Percentiles rank a stretch among this genome's conserved stretches.
phyloP scores from a whole-genome alignment of 2,888 invertebrate species.

The Drosophila niveifrons region DNA sequence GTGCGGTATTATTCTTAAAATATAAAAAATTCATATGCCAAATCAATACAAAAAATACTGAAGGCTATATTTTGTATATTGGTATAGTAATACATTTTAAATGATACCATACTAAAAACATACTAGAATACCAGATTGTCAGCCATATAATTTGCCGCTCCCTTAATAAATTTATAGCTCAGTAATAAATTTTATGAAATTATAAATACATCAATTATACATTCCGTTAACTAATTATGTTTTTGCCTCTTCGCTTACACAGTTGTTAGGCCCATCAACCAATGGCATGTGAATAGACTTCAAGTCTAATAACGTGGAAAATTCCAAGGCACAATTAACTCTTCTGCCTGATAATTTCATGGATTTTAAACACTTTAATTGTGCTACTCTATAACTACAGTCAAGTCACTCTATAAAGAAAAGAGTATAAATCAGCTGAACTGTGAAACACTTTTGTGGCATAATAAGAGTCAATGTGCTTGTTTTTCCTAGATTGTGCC shows the following conservation, averaged over 20 bases:
- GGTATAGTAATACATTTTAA: too few species aligned
- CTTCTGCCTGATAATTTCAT: conserved; percentile 57
- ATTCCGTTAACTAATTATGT: not conserved
- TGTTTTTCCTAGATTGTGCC: conserved; percentile 3
- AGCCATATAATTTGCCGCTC: too few species aligned
- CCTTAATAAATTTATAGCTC: too few species aligned
- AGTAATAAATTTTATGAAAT: too few species aligned
- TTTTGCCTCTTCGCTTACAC: not conserved
- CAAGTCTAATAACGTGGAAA: conserved; percentile 8
- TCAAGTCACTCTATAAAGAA: not conserved
- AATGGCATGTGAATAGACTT: not conserved
- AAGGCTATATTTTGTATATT: too few species aligned
- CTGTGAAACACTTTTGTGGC: conserved; percentile 10
- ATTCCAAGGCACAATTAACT: conserved; percentile 29
- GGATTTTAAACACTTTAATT: conserved; percentile 67
- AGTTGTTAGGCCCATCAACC: not conserved
- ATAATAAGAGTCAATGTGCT: conserved; percentile 56
- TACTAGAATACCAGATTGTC: too few species aligned
- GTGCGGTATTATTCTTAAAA: too few species aligned
- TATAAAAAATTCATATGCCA: too few species aligned
- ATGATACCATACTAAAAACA: too few species aligned
- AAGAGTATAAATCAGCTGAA: not conserved
- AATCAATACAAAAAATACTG: too few species aligned
- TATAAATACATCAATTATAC: too few species aligned
- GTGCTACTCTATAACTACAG: conserved; percentile 18